Base-by-base conservation (phyloP, 2,888 invertebrate species). In the Ennomos quercinarius region DNA sequence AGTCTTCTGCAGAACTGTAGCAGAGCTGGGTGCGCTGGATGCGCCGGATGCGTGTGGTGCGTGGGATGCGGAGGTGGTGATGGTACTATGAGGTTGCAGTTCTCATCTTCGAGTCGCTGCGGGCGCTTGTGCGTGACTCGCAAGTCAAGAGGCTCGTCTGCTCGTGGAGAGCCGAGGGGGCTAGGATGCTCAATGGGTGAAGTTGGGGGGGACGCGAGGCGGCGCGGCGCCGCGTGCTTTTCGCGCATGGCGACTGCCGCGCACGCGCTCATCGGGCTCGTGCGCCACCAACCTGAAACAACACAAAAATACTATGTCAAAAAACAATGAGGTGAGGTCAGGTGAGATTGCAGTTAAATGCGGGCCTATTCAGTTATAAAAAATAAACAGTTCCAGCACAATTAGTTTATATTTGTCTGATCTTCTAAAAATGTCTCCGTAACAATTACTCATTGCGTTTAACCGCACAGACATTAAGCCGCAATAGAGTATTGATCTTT, bases 181-280 rank as follows among this genome's bases (percentile, higher is more conserved):
- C 95, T 81, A 93, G 87, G 74, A 64, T 72, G 83, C 59, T 87
- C 87, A 63, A 73, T 84, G 45, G 90, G 90, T 53, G 91, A 91
- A 83, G 94, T 73, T 69, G 84, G 88, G 70, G 83, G 93, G 78
- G 81, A 93, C 91, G 85, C 93, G 95, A 97, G 97, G 94, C 97
- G 97, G 91, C 97, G 95, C 86, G 97, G 97, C 85, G 97, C 96
- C 87, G 97, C 96, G 94, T 97, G 97, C 93, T 98, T 97, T 94
- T 97, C 97, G 94, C 97, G 96, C 94, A 94, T 93, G 89, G 90
- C 94, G 92, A 94, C 94, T 88, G 94, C 93, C 91, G 95, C 95
- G 93, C 95, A 95, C 94, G 95, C 95, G 94, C 95, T 95, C 95
- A 95, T 95, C 93, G 93, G 94, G 91, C 92, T 91, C 91, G 91